These are phyloP conservation scores for Bimastos eiseni DNA, from an alignment of 2,888 invertebrate genomes.

Conservation along the genomic window DNA sequence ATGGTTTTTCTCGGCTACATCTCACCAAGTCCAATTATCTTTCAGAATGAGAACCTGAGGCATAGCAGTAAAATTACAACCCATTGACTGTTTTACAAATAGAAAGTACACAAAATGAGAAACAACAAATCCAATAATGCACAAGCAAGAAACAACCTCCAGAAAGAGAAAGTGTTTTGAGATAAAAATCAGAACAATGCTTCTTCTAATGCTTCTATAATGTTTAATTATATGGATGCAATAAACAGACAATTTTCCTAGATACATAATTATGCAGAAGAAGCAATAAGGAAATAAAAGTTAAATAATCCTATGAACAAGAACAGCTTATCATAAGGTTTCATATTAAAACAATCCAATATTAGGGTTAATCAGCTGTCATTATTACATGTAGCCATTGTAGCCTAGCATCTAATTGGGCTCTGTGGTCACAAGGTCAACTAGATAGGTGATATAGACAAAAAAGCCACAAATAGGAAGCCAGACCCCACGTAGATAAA, in stretches of 20 bases:
- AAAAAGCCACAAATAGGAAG: neutral
- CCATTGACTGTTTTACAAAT: neutral
- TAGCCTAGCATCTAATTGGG: neutral
- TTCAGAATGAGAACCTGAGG: neutral
- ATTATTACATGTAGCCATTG: neutral
- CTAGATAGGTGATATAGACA: neutral
- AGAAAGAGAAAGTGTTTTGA: neutral
- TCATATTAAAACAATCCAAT: neutral
- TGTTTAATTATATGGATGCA: neutral
- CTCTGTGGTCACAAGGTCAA: neutral
- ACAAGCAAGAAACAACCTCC: neutral
- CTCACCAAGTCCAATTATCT: too few relatives aligned
- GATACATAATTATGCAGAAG: neutral
- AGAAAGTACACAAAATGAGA: neutral
- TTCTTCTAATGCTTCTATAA: too few relatives aligned
- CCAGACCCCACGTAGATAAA: neutral
- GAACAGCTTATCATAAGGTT: neutral
- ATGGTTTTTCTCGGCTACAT: neutral
- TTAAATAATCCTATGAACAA: neutral
- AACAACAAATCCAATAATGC: neutral
- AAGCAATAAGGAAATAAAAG: neutral
- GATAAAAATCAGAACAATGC: conserved; percentile 13
- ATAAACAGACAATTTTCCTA: neutral
- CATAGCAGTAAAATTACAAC: neutral
- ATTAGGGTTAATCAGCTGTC: neutral